phyloP scores from a whole-genome alignment of 2,113 vertebrate species.

The Phrynocephalus versicolor region DNA sequence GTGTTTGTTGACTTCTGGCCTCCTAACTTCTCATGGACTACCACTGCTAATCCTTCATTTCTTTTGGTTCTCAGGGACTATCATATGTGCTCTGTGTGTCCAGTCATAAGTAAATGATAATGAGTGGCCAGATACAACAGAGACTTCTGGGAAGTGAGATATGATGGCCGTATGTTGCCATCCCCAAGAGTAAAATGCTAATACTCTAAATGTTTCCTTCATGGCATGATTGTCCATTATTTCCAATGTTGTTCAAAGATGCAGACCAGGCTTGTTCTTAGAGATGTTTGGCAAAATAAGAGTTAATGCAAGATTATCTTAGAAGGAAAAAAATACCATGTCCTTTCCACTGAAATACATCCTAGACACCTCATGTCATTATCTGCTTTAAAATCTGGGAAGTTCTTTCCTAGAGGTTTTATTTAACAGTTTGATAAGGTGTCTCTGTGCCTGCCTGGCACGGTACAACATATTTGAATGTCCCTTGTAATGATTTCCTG shows the following conservation, averaged over 20 bases:
- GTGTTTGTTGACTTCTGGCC: background rate
- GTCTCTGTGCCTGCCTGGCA: background rate
- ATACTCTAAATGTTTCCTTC: background rate
- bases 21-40: background rate
- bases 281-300: no score
- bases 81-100: background rate
- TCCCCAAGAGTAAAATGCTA: background rate
- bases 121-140: background rate
- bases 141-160: background rate
- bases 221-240: background rate
- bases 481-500: background rate
- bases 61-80: background rate
- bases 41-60: background rate
- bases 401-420: background rate
- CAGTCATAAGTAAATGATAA: background rate
- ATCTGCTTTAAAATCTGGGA: conserved; percentile 14
- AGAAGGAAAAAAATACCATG: background rate
- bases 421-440: background rate
- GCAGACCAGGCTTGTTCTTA: background rate
- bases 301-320: background rate
- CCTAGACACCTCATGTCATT: conserved; percentile 5
- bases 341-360: background rate
- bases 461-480: background rate
- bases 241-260: conserved; percentile 10
- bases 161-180: background rate